Conservation (phyloP, 2,797 vertebrate species). For the Acestrorhynchus altus region DNA sequence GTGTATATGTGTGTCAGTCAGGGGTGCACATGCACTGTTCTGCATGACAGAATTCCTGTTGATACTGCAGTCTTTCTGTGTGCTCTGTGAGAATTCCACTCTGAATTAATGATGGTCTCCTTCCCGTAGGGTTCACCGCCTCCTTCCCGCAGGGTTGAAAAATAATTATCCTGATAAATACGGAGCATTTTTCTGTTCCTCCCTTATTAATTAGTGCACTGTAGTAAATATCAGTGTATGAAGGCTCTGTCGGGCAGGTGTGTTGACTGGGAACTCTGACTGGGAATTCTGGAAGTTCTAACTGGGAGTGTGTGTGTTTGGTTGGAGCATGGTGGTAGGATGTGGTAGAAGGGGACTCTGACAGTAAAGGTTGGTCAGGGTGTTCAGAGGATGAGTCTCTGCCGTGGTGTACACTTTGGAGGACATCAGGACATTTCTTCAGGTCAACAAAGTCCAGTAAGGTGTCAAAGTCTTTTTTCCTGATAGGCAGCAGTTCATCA, state of each 20-base stretch:
- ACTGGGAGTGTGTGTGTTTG: no score
- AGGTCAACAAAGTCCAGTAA: no score
- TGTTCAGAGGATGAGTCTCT: no score
- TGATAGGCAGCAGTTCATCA: no score
- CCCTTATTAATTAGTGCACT: conserved; percentile 57
- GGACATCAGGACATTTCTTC: no score
- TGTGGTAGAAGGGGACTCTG: no score
- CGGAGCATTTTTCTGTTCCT: conserved; percentile 44
- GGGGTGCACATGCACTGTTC: not conserved
- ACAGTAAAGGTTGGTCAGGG: no score
- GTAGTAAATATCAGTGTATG: conserved; percentile 53
- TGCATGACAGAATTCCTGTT: conserved; percentile 35
- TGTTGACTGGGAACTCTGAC: no score
- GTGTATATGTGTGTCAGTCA: not conserved
- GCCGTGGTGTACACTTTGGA: no score
- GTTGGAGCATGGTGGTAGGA: no score
- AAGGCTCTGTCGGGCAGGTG: conserved; percentile 13
- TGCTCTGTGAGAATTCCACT: conserved; percentile 25
- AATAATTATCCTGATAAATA: conserved; percentile 58
- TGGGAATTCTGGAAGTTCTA: no score
- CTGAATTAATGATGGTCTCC: conserved; percentile 36
- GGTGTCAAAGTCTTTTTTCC: no score
- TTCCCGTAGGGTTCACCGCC: conserved; percentile 50
- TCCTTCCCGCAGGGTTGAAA: conserved; percentile 53
- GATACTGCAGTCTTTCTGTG: conserved; percentile 33